Base-by-base conservation (phyloP, 2,888 invertebrate genomes). In the Macaria liturata region DNA sequence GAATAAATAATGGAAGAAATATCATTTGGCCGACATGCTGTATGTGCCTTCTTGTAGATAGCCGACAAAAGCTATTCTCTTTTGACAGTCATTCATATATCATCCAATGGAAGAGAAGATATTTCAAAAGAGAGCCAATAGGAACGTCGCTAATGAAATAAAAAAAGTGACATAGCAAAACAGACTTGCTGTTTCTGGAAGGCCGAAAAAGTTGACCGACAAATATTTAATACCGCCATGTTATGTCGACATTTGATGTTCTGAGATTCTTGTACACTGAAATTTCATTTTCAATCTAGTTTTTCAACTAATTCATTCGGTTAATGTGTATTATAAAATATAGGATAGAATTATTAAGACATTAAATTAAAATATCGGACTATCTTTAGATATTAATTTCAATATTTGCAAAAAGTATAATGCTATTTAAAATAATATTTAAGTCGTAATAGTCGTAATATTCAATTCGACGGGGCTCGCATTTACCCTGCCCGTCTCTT, bases 1-100 rank as follows among this genome's bases (percentile, higher is more conserved):
- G 78, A 82, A 84, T 78, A 78, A 80, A 71, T 78, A 82, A 82
- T 88, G 88, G 80, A 70, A 67, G 77, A 81, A 86, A 87, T 88
- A 87, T 79, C 74, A 74, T 74, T 79, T 84, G 72, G 71, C 86
- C 91, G 87, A 87, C 91, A 84, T 60, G 62, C 66, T 59, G 57
- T 59, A 50, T 66, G 68, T 74, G 79, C 84, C 80, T 77, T 66
- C 80, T 81, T 76, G 76, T 57, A 80, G 69, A 73, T 70, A 37
- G 71, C 86, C 91, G 89, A 87, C 83, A 84, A 66, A 61, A 57
- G 46, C 42, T 67, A 87, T 84, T 91, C 37, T 71, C 82, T 77
- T 52, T 61, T 80, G 59, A 34, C 8, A 3, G 31, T 44, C 20
- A 8, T 0, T 3, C 0, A 0, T 0, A 0, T 9, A 49, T 39